A percentile compares a stretch with the other conserved stretches of the same genome.
Conservation (phyloP, 2,888 invertebrate genomes). For the Acanthacorydalis orientalis region DNA sequence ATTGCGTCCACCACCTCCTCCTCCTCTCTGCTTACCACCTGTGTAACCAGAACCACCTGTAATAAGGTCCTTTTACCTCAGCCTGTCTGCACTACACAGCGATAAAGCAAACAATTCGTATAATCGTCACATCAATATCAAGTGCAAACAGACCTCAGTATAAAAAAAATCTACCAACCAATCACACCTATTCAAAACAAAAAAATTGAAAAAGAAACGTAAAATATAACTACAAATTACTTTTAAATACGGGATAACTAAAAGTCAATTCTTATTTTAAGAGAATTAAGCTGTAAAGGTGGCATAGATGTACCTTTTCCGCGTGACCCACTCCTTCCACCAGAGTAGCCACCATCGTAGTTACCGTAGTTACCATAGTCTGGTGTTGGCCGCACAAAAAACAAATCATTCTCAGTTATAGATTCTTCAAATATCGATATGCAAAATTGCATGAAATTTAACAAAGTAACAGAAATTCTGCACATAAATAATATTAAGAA, state of each 20-base stretch:
- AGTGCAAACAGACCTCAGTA: slow-evolving; percentile 2
- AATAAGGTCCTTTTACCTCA: slow-evolving; percentile 1
- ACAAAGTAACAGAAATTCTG: too few relatives aligned
- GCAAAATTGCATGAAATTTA: too few relatives aligned
- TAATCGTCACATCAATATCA: background rate
- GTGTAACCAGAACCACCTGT: slow-evolving; percentile 40
- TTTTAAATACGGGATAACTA: slow-evolving; percentile 3
- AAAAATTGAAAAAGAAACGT: background rate
- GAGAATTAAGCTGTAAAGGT: slow-evolving; percentile 11
- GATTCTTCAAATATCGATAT: too few relatives aligned
- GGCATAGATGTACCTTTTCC: slow-evolving; percentile 59
- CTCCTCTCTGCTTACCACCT: slow-evolving; percentile 71
- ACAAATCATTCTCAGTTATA: slow-evolving; percentile 1
- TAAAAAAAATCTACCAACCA: background rate
- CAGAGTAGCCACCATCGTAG: slow-evolving; percentile 75
- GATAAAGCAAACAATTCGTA: background rate
- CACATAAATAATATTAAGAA: too few relatives aligned
- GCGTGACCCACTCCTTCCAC: slow-evolving; percentile 72
- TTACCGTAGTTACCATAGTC: slow-evolving; percentile 78
- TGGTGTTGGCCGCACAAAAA: slow-evolving; percentile 22
- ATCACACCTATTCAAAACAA: slow-evolving; percentile 3
- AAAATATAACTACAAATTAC: background rate
- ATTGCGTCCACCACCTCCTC: slow-evolving; percentile 45
- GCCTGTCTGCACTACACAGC: slow-evolving; percentile 4
- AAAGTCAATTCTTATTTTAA: background rate